A percentile compares a stretch with the other conserved stretches of the same genome.
These are phyloP conservation scores for Pyrocephalus nanus DNA, from an alignment of 2,797 vertebrate species.

Conservation along the genomic window DNA sequence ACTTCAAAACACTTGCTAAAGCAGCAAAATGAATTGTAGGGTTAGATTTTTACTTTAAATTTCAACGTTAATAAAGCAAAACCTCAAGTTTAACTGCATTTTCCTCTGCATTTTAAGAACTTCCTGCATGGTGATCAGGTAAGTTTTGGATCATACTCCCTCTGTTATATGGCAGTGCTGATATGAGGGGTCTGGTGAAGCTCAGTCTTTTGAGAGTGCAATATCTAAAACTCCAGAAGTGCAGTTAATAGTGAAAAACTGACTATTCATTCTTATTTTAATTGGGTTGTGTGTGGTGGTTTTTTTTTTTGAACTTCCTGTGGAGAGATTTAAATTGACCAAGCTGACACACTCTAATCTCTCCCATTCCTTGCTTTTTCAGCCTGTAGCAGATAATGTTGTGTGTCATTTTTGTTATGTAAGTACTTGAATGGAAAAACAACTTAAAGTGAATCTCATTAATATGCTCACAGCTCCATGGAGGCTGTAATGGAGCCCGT, in stretches of 20 bases:
- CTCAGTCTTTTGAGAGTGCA: not conserved
- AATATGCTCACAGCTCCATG: constrained; percentile 9
- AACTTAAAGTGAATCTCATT: constrained; percentile 28
- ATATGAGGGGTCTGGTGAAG: not conserved
- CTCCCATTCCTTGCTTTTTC: not conserved
- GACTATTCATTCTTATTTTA: not conserved
- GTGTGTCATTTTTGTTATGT: constrained; percentile 32
- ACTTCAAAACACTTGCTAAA: not conserved
- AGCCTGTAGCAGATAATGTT: not conserved
- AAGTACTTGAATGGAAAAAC: constrained; percentile 38
- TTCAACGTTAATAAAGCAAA: not conserved
- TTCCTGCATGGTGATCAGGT: not conserved
- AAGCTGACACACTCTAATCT: not conserved
- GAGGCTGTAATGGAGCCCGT: constrained; percentile 26
- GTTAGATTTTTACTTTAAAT: not conserved
- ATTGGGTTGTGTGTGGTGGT: accelerated
- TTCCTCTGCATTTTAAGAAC: not conserved
- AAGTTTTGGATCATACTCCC: not conserved
- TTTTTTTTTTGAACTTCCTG: not conserved
- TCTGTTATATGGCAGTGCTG: not conserved
- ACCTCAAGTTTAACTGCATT: not conserved
- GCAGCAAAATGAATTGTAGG: not conserved
- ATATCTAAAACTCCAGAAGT: not conserved
- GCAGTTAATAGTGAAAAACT: not conserved
- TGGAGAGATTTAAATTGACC: not conserved